These are phyloP conservation scores for Pheosia gnoma DNA, from an alignment of 2,888 invertebrate species.

Conservation along the genomic window DNA sequence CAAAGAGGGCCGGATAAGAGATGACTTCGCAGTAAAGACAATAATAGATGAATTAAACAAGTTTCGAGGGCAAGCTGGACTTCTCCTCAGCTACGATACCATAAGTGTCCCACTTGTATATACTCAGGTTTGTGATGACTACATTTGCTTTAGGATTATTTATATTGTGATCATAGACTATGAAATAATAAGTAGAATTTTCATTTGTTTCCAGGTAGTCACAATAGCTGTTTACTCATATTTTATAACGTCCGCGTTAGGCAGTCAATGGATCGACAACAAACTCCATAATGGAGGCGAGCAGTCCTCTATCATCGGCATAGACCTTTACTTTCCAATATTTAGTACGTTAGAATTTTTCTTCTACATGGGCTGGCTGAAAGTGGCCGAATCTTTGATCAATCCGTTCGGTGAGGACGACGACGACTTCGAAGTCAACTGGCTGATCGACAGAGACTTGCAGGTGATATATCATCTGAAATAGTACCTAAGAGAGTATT, in stretches of 20 bases:
- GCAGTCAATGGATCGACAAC: constrained; percentile 92
- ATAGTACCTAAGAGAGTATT: neutral
- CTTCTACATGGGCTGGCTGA: constrained; percentile 95
- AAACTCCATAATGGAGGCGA: constrained; percentile 61
- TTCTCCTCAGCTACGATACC: constrained; percentile 90
- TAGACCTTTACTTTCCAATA: constrained; percentile 95
- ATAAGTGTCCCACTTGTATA: constrained; percentile 92
- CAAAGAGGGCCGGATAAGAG: constrained; percentile 94
- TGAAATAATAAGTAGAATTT: too few species aligned
- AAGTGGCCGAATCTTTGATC: constrained; percentile 95
- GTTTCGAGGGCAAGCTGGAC: constrained; percentile 91
- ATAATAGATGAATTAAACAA: constrained; percentile 94
- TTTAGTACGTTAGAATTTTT: constrained; percentile 95
- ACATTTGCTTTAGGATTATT: neutral
- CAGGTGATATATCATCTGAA: constrained; percentile 80
- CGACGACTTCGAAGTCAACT: constrained; percentile 96
- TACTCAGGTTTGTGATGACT: constrained; percentile 86
- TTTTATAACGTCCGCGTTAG: constrained; percentile 94
- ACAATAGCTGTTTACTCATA: constrained; percentile 97
- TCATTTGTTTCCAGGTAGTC: constrained; percentile 85
- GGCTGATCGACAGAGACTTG: constrained; percentile 95
- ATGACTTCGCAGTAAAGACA: constrained; percentile 96
- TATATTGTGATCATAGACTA: too few species aligned
- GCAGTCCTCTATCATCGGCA: constrained; percentile 79
- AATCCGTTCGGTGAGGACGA: constrained; percentile 97